Evolutionary conservation across 2,888 invertebrate species (phyloP), one percentile per base, ranked within the genome.

Genomic region (Lydus trimaculatus): DNA sequence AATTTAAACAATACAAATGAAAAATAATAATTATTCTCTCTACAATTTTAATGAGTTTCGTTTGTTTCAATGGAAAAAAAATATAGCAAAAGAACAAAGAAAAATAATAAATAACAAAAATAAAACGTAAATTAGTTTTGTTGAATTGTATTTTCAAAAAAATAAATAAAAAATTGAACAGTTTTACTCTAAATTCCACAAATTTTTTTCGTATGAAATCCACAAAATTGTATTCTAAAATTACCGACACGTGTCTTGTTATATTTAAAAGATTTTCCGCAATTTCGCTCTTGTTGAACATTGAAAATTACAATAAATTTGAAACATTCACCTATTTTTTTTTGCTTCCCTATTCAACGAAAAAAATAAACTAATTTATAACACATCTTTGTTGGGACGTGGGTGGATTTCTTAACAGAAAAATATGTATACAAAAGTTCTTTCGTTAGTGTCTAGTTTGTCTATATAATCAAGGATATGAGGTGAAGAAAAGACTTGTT

Each of bases 401-500:
- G 43, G 43, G 43, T 43, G 43, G 43, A 43, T 43, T 43, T 17
- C 8, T 43, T n/a, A 43, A 43, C 17, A 43, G n/a, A n/a, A 43
- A 43, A n/a, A n/a, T 4, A 36, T 36, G 36, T 43, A 43, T 43
- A 43, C 56, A 31, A 28, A 31, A 39, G 58, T 62, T 66, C 62
- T 56, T 66, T n/a, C n/a, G 39, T 39, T 39, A 39, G 39, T 39
- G n/a, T 39, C 39, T 39, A n/a, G 43, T 43, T 43, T 62, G 39
- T 66, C 56, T 17, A 43, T 33, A 33, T 43, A 43, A 43, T 61
- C 62, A 62, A 66, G 66, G 66, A 62, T 62, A 66, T 39, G 56
- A 66, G 66, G 31, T 63, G 63, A 60, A 64, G 63, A 63, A 60
- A 64, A 64, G 63, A 60, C 63, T 63, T 67, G 67, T 63, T 67